phyloP scores from a whole-genome alignment of 1,140 invertebrate genomes.

The Diorhabda sublineata region DNA sequence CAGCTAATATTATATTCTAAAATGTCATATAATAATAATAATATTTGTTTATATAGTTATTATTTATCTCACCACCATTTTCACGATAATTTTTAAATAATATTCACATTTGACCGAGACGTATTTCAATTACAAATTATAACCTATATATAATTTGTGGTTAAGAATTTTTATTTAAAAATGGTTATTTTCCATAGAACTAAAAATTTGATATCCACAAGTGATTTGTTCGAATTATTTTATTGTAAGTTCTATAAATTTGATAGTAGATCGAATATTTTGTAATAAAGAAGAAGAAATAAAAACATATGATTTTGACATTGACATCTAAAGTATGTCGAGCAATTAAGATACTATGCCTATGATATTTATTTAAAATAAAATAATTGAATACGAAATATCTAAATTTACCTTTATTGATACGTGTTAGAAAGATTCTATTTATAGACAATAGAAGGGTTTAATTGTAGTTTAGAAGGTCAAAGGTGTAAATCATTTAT shows the following conservation, averaged over 20 bases:
- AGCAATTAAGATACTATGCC: neutral
- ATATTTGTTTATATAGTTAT: neutral
- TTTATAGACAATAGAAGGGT: neutral
- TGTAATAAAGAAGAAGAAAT: too few species aligned
- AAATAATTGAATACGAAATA: neutral
- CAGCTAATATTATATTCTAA: slow-evolving; percentile 67
- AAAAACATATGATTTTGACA: neutral
- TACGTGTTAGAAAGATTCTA: neutral
- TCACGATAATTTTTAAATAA: too few species aligned
- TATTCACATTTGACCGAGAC: too few species aligned
- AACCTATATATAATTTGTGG: too few species aligned
- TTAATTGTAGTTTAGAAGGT: neutral
- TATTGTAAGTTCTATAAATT: too few species aligned
- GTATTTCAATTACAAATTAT: too few species aligned
- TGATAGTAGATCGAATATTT: too few species aligned
- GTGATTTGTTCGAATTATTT: too few species aligned
- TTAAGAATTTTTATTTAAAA: too few species aligned
- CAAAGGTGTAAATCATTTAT: neutral
- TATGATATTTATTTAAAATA: neutral
- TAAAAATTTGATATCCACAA: too few species aligned
- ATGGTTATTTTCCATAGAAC: too few species aligned
- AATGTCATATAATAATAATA: neutral
- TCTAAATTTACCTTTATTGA: neutral
- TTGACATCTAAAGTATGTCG: neutral
- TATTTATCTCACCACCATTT: too few species aligned